Evolutionary conservation across 2,888 invertebrate genomes (phyloP).

Genomic region (Chloroclysta siterata): DNA sequence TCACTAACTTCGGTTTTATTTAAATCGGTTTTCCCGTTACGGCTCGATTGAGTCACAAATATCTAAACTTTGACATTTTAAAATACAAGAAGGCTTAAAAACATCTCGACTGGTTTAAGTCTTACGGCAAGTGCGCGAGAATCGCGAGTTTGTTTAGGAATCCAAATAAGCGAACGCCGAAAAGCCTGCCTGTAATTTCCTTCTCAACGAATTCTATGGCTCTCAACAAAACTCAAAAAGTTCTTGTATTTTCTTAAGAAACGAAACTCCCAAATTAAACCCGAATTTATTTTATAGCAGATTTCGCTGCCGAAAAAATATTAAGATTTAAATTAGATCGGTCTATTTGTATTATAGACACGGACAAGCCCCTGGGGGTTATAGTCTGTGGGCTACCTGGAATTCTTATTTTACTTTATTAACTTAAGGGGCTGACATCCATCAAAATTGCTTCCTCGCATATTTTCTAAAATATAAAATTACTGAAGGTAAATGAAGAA

Average conservation of each 20-base stretch:
- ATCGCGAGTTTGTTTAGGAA: background rate
- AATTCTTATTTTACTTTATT: background rate
- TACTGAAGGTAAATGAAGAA: background rate
- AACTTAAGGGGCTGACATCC: background rate
- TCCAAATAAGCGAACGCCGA: background rate
- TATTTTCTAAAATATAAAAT: too few species aligned
- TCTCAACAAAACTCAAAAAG: conserved; percentile 2
- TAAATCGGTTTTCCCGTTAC: too few species aligned
- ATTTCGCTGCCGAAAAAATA: conserved; percentile 25
- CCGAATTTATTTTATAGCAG: conserved; percentile 26
- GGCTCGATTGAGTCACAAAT: too few species aligned
- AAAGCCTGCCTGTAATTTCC: background rate
- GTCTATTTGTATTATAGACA: background rate
- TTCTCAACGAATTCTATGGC: background rate
- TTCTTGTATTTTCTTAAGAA: conserved; percentile 1
- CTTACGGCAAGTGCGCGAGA: too few species aligned
- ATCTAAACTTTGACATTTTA: too few species aligned
- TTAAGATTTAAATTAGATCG: conserved; percentile 27
- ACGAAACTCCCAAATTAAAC: conserved; percentile 6
- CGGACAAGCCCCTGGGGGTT: background rate
- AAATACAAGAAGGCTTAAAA: too few species aligned
- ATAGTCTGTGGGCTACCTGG: background rate
- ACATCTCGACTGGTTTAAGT: too few species aligned
- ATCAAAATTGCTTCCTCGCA: background rate
- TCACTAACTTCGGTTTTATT: too few species aligned